Conservation (phyloP, 1,140 invertebrate species). For the Akabosia matsudoensis region DNA sequence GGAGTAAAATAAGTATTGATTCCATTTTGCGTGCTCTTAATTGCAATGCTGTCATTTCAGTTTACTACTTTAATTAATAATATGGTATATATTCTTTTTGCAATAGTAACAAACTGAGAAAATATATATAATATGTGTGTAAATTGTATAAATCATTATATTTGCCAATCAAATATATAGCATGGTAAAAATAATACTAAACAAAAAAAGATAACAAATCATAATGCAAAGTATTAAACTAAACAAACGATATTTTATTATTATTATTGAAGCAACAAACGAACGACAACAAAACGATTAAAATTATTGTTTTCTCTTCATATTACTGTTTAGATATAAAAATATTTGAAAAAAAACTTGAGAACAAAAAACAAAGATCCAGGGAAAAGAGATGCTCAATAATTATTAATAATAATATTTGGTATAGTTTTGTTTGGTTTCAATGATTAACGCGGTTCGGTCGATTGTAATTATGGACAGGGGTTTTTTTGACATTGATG, state of each 20-base stretch:
- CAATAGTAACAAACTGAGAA: constrained; percentile 1
- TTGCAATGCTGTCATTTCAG: background rate
- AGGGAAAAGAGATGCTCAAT: constrained; percentile 19
- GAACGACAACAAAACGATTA: background rate
- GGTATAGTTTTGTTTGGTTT: constrained; percentile 1
- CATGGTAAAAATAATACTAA: constrained; percentile 17
- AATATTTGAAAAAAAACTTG: constrained; percentile 23
- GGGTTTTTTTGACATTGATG: background rate
- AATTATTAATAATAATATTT: constrained; percentile 21
- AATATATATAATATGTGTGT: background rate
- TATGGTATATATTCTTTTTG: background rate
- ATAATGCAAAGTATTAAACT: background rate
- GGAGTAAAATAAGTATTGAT: constrained; percentile 3
- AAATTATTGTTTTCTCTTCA: background rate
- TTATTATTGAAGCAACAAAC: constrained; percentile 8
- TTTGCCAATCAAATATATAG: background rate
- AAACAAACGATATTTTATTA: background rate
- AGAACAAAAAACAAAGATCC: constrained; percentile 22
- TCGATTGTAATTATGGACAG: background rate
- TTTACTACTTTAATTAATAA: background rate
- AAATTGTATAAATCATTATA: background rate
- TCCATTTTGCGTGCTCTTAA: background rate
- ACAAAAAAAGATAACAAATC: background rate
- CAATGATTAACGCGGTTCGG: too few species aligned
- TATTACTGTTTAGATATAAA: constrained; percentile 10